Base-by-base conservation (phyloP, 2,888 invertebrate genomes). In the Eremobia ochroleuca region DNA sequence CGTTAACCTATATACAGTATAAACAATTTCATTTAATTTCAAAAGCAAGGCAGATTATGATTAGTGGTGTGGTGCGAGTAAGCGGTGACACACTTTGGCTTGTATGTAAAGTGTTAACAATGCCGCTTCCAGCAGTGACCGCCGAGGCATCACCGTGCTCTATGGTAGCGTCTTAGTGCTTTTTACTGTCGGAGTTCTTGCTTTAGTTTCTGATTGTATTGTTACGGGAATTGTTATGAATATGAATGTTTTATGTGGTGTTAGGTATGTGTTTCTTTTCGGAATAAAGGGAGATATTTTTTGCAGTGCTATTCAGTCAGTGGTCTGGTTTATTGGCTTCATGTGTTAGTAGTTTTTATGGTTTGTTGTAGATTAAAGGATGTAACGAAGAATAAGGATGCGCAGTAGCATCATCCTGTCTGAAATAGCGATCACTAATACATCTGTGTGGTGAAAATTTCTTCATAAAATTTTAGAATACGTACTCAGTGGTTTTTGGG, bases 101-200 rank as follows among this genome's bases (percentile, higher is more conserved):
- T 15, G 25, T 46, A 43, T 8, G 1, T 2, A 46, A 31, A 46
- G 13, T n/a, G 25, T 67, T 34, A 5, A 1, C 1, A 52, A n/a
- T 25, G 25, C 25, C 15, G 9, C 15, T 5, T 34, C 52, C 4
- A 52, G 34, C 4, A 18, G 6, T 9, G n/a, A 4, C 18, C 46
- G 25, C 15, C 0, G n/a, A 11, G 2, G 52, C n/a, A 8, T 34
- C 34, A n/a, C 55, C 34, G 13, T 34, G n/a, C 18, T 68, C 68
- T 68, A 6, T 68, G 68, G 76, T 15, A 55, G 67, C 73, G 80
- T 81, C 82, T 87, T 90, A 91, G 91, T 90, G 89, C 90, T 89
- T 91, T 93, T 86, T 89, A 87, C 85, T 91, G 90, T 90, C 80
- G 67, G 82, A 66, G 71, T 81, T 84, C 77, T 76, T 79, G 61